Evolutionary conservation across 2,888 invertebrate species (phyloP).

Genomic region (Caenorhabditis japonica): DNA sequence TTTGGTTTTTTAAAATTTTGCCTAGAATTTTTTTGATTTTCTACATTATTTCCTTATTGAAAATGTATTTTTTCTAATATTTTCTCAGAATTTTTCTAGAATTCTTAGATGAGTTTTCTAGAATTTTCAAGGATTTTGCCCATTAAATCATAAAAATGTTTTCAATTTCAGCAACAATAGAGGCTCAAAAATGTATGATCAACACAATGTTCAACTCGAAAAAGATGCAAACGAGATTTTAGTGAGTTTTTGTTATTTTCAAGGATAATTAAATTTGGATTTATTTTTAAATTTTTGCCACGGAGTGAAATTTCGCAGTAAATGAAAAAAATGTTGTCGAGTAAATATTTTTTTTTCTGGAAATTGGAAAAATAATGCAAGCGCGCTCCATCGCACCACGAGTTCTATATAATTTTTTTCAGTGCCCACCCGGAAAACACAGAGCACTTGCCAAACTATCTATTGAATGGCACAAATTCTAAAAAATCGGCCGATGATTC

Average conservation of each 20-base stretch:
- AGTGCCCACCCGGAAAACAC: conserved; percentile 1
- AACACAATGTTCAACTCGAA: conserved; percentile 49
- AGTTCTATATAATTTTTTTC: conserved; percentile 8
- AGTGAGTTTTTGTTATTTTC: conserved; percentile 8
- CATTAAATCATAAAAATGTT: not conserved
- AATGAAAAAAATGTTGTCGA: too few relatives aligned
- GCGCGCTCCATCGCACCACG: too few relatives aligned
- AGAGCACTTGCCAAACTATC: not conserved
- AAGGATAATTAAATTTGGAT: not conserved
- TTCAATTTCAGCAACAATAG: conserved; percentile 46
- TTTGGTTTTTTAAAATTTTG: too few relatives aligned
- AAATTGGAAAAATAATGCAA: too few relatives aligned
- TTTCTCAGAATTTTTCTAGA: too few relatives aligned
- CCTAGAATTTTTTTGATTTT: too few relatives aligned
- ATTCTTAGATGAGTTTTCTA: too few relatives aligned
- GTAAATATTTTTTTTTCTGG: not conserved
- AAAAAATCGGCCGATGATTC: too few relatives aligned
- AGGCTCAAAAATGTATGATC: conserved; percentile 62
- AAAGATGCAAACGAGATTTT: conserved; percentile 13
- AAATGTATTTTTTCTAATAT: too few relatives aligned
- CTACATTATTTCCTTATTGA: too few relatives aligned
- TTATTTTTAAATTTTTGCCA: too few relatives aligned
- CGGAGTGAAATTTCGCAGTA: too few relatives aligned
- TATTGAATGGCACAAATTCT: conserved; percentile 13
- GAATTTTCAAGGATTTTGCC: not conserved